Evolutionary conservation across 2,888 invertebrate species (phyloP).

Genomic region (Mythimna lalbum): DNA sequence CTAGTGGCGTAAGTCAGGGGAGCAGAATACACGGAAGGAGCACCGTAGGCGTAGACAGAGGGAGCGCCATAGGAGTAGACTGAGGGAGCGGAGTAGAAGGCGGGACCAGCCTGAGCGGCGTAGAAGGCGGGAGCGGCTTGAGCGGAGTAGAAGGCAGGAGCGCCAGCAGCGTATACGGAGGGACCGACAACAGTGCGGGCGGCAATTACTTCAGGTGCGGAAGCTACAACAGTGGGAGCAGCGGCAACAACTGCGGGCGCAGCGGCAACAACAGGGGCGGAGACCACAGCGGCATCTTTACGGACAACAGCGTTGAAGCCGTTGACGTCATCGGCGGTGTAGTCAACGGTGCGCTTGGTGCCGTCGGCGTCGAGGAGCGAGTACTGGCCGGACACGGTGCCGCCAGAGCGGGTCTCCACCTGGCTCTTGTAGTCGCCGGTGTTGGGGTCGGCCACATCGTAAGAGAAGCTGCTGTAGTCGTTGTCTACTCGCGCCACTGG

Average conservation of each 20-base stretch:
- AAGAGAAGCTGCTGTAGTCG: slow-evolving; percentile 86
- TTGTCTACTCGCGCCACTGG: slow-evolving; percentile 77
- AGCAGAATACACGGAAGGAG: slow-evolving; percentile 55
- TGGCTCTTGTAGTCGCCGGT: slow-evolving; percentile 91
- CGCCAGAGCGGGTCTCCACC: slow-evolving; percentile 87
- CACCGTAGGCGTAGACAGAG: slow-evolving; percentile 53
- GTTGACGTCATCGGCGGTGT: slow-evolving; percentile 87
- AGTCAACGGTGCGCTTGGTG: slow-evolving; percentile 89
- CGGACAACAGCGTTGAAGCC: slow-evolving; percentile 91
- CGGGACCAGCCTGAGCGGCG: slow-evolving; percentile 40
- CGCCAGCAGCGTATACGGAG: slow-evolving; percentile 48
- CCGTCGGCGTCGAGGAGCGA: slow-evolving; percentile 89
- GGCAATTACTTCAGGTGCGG: slow-evolving; percentile 64
- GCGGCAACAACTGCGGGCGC: slow-evolving; percentile 67
- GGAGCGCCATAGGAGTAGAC: slow-evolving; percentile 46
- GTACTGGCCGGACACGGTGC: slow-evolving; percentile 88
- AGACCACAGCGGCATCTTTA: slow-evolving; percentile 82
- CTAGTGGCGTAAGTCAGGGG: slow-evolving; percentile 60
- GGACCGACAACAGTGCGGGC: slow-evolving; percentile 64
- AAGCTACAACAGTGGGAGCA: slow-evolving; percentile 59
- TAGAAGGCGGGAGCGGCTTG: slow-evolving; percentile 48
- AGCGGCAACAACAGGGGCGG: slow-evolving; percentile 67
- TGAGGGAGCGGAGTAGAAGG: slow-evolving; percentile 48
- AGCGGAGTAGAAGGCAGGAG: slow-evolving; percentile 8
- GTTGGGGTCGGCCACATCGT: slow-evolving; percentile 89